These are phyloP conservation scores for Melanotaenia parkinsoni DNA, from an alignment of 2,797 vertebrate genomes.

Conservation along the genomic window DNA sequence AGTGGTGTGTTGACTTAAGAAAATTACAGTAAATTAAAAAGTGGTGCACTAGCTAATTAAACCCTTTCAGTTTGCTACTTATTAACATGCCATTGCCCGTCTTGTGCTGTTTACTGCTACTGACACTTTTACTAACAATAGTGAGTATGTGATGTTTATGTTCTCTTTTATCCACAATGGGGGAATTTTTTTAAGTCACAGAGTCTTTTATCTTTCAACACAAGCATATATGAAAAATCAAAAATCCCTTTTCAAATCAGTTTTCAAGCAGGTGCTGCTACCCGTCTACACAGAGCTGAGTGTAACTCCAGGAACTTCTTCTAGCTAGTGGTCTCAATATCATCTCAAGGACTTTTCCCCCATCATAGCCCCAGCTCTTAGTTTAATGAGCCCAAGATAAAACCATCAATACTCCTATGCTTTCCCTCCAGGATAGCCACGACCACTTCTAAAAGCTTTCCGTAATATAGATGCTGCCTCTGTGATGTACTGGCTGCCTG, in stretches of 20 bases:
- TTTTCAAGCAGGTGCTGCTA: neutral
- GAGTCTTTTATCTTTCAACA: neutral
- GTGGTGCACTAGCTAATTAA: conserved; percentile 11
- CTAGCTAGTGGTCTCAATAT: conserved; percentile 68
- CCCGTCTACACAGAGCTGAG: conserved; percentile 6
- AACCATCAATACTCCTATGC: conserved; percentile 83
- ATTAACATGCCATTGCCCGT: conserved; percentile 56
- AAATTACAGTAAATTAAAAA: conserved; percentile 28
- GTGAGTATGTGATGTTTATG: conserved; percentile 32
- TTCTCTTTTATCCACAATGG: conserved; percentile 7
- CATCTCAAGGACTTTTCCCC: conserved; percentile 80
- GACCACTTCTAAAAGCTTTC: conserved; percentile 84
- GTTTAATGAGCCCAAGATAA: conserved; percentile 85
- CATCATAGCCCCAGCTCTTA: conserved; percentile 81
- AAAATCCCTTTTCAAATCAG: neutral
- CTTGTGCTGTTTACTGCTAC: conserved; percentile 48
- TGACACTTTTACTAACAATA: conserved; percentile 66
- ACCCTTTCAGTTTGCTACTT: conserved; percentile 18
- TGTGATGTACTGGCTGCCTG: conserved; percentile 76
- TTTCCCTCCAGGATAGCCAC: conserved; percentile 67
- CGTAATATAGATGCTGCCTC: conserved; percentile 73
- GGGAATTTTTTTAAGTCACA: neutral
- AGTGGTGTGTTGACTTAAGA: conserved; percentile 45
- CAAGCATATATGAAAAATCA: neutral
- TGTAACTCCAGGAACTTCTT: conserved; percentile 55